phyloP scores from a whole-genome alignment of 2,888 invertebrate genomes.

The Nasonia oneida region DNA sequence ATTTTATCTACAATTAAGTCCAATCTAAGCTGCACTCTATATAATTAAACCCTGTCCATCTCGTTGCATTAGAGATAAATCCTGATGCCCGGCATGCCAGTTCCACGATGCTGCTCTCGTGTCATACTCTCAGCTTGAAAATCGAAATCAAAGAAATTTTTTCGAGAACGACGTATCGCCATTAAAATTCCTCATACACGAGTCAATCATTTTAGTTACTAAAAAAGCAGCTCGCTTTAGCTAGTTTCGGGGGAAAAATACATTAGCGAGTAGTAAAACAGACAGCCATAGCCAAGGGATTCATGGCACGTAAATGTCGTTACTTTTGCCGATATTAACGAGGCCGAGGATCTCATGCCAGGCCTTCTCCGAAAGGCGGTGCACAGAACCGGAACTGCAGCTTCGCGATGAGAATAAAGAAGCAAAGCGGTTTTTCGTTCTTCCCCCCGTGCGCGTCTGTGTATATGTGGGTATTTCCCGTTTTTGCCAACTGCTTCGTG shows the following conservation, averaged over 20 bases:
- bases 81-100: neutral
- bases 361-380: neutral
- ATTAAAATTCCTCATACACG: slow-evolving; percentile 26
- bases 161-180: neutral
- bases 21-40: neutral
- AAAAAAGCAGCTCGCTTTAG: neutral
- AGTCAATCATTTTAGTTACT: neutral
- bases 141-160: slow-evolving; percentile 5
- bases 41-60: neutral
- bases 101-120: neutral
- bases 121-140: neutral
- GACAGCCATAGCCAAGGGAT: slow-evolving; percentile 15
- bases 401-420: slow-evolving; percentile 52
- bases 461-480: neutral
- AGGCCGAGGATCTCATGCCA: slow-evolving; percentile 14
- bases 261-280: neutral
- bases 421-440: slow-evolving; percentile 32
- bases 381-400: slow-evolving; percentile 42
- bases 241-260: slow-evolving; percentile 24
- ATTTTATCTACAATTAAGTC: too few relatives aligned
- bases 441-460: neutral
- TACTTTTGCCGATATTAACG: slow-evolving; percentile 60
- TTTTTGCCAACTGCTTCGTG: neutral
- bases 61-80: neutral
- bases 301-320: slow-evolving; percentile 55